Evolutionary conservation across 2,113 vertebrate genomes (phyloP), one percentile per base, ranked within the genome.

Genomic region (Platycercus adscitus): DNA sequence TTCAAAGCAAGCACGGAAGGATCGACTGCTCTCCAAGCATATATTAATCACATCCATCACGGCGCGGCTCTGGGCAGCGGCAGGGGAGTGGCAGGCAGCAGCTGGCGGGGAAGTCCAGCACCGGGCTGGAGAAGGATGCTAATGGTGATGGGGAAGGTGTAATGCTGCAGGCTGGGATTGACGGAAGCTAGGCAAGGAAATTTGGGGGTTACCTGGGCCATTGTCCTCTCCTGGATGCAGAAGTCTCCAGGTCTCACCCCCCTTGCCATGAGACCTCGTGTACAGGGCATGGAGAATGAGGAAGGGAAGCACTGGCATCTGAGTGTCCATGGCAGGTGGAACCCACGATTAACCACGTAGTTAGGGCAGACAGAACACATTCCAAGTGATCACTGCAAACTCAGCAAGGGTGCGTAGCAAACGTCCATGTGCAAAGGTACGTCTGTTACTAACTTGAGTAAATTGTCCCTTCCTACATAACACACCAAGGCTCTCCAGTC

Each of bases 41-140:
- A 79, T 89, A 91, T 94, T 91, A 91, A 89, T 92, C 93, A 84
- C 96, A 93, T 95, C 91, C 95, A 94, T 96, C 96, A 94, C 3
- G 1, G 72, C 10, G 2, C 1, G 0, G 70, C 87, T 83, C 91
- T 20, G 85, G 85, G 73, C 65, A 37, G 50, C 1, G 4, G 76
- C 8, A 1, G n/a, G 73, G 53, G 46, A 86, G 39, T 14, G 83
- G 82, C 43, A 53, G 87, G 71, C 44, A 3, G 72, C 15, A 20
- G 39, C 21, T n/a, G 21, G 21, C 4, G 1, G 50, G 50, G 78
- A 64, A 87, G 50, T 47, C 65, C 58, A 1, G 81, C 43, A 65
- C 31, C 1, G 1, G 91, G 71, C 17, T 14, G 53, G 89, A 82
- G 66, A 68, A 44, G 69, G 78, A 47, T 25, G 35, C 66, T 33